phyloP scores from a whole-genome alignment of 2,797 vertebrate species.

The Rhabdophis nuchalis region DNA sequence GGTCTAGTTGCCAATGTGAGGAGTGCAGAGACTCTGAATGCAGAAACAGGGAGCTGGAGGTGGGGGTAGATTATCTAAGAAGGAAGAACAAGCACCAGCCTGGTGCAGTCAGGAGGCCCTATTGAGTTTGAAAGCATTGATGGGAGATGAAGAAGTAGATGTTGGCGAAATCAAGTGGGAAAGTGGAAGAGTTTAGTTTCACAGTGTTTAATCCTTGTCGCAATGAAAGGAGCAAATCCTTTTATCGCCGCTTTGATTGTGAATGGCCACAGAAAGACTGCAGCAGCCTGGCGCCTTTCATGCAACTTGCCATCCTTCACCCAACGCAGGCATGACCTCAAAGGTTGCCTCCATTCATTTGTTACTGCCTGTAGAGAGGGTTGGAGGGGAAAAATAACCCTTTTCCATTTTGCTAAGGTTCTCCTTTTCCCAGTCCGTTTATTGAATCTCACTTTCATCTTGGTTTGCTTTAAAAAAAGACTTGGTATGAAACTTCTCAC shows the following conservation, averaged over 20 bases:
- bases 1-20: background rate
- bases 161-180: background rate
- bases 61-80: background rate
- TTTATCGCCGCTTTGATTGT: background rate
- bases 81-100: background rate
- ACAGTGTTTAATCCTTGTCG: background rate
- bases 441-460: background rate
- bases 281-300: background rate
- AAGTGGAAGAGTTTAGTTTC: background rate
- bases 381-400: background rate
- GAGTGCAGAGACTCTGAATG: background rate
- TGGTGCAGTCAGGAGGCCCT: background rate
- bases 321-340: background rate
- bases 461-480: background rate
- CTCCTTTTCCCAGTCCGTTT: background rate
- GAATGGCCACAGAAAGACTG: background rate
- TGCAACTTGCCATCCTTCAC: background rate
- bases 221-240: background rate
- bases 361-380: background rate
- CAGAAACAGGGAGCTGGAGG: background rate
- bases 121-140: background rate
- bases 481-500: background rate
- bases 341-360: background rate
- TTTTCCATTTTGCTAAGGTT: background rate
- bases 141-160: background rate